phyloP scores from a whole-genome alignment of 2,888 invertebrate species.

The Sinohyriopsis cumingii region DNA sequence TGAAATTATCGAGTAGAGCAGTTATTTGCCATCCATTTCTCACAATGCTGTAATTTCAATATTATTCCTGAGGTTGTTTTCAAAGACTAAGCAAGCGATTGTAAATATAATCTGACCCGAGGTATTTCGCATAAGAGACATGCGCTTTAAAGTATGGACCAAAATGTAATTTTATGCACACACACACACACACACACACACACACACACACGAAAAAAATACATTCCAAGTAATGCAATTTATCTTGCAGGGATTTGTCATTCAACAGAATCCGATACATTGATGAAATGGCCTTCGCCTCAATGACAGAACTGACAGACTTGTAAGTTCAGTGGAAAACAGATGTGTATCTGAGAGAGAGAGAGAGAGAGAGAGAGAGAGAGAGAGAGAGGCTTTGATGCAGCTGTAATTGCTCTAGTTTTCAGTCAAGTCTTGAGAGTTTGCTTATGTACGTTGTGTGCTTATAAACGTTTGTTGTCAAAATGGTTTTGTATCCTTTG shows the following conservation, averaged over 20 bases:
- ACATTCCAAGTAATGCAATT: not conserved
- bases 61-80: too few relatives aligned
- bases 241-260: conserved; percentile 84
- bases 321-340: conserved; percentile 78
- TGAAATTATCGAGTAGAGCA: too few relatives aligned
- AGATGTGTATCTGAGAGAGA: not conserved
- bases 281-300: conserved; percentile 87
- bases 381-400: not conserved
- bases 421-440: too few relatives aligned
- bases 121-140: too few relatives aligned
- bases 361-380: not conserved
- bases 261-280: conserved; percentile 88
- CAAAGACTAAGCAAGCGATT: too few relatives aligned
- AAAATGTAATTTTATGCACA: not conserved
- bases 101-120: too few relatives aligned
- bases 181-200: not conserved
- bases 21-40: too few relatives aligned
- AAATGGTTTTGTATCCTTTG: too few relatives aligned
- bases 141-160: not conserved
- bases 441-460: too few relatives aligned
- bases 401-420: too few relatives aligned
- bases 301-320: conserved; percentile 86
- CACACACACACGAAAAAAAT: not conserved
- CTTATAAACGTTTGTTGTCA: too few relatives aligned
- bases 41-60: too few relatives aligned